Conservation (phyloP, 1,140 invertebrate species). For the Calycopis cecrops region DNA sequence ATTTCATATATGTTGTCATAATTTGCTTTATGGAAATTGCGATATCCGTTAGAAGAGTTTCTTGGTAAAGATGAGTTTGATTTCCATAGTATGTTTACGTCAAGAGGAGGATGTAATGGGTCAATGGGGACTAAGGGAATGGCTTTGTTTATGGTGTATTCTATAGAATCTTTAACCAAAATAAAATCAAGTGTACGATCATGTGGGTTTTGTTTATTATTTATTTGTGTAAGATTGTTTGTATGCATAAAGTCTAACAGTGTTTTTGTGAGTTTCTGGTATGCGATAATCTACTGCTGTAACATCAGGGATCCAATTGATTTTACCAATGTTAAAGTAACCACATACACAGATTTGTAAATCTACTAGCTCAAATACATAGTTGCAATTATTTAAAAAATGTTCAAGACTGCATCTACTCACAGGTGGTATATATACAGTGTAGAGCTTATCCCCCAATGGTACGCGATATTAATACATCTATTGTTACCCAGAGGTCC, state of each 20-base stretch:
- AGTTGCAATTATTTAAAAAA: no score
- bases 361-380: no score
- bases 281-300: no score
- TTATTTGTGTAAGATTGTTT: background rate
- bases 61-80: background rate
- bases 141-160: background rate
- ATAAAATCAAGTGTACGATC: background rate
- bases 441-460: no score
- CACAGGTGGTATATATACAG: no score
- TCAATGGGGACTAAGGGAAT: background rate
- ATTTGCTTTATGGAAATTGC: background rate
- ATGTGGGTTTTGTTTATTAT: background rate
- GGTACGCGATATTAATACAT: slow-evolving; percentile 2
- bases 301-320: no score
- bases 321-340: no score
- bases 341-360: no score
- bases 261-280: no score
- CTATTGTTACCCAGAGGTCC: slow-evolving; percentile 19
- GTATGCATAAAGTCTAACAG: background rate
- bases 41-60: background rate
- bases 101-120: background rate
- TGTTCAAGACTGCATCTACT: no score
- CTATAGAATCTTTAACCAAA: background rate
- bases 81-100: background rate
- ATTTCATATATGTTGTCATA: background rate